These are phyloP conservation scores for Podarcis raffonei DNA, from an alignment of 2,113 vertebrate genomes.

Conservation along the genomic window DNA sequence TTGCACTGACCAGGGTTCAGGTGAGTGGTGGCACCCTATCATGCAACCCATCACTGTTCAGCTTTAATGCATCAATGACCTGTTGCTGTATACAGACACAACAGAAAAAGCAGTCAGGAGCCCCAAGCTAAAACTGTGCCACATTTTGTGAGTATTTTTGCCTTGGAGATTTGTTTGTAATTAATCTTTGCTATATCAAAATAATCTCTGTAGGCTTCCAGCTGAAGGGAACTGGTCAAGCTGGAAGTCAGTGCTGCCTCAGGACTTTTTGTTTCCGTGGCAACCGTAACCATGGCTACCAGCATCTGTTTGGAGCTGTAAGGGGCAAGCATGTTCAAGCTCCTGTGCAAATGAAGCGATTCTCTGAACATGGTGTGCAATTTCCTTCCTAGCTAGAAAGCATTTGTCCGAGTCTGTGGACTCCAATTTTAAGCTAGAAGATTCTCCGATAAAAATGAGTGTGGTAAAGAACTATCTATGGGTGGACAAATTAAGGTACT, in stretches of 20 bases:
- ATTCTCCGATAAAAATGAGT: neutral
- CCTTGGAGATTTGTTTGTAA: slow-evolving; percentile 3
- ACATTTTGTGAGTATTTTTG: neutral
- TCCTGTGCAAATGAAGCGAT: neutral
- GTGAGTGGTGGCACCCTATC: no score
- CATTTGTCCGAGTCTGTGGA: neutral
- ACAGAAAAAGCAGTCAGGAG: no score
- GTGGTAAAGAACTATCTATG: neutral
- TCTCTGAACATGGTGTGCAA: neutral
- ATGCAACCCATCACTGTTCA: no score
- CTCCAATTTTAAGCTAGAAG: neutral
- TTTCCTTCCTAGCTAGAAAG: neutral
- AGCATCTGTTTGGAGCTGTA: neutral
- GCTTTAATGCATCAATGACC: no score
- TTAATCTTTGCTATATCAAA: slow-evolving; percentile 18
- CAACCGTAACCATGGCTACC: neutral
- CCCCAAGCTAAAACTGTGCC: neutral
- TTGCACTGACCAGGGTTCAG: no score
- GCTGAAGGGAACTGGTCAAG: neutral
- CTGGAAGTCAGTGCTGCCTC: neutral
- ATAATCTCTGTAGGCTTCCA: slow-evolving; percentile 22
- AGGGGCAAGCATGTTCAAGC: slow-evolving; percentile 3
- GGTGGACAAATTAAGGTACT: neutral
- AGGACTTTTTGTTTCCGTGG: slow-evolving; percentile 4
- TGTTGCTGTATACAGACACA: no score